A percentile compares a stretch with the other conserved stretches of the same genome.
Conservation (phyloP, 2,113 vertebrate species). For the Catharus bicknelli region DNA sequence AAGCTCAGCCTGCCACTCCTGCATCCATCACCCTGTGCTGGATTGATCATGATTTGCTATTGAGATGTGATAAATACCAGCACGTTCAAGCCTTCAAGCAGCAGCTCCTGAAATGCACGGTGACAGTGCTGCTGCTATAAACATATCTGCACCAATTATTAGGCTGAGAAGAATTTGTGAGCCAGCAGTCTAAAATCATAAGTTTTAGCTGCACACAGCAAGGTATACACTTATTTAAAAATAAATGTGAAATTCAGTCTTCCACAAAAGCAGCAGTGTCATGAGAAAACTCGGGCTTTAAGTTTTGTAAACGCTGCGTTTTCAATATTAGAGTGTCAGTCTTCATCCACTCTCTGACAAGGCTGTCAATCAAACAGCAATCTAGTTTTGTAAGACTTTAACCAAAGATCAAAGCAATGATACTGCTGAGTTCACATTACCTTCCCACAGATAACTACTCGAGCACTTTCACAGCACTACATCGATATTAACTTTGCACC, state of each 20-base stretch:
- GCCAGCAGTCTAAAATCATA: not conserved
- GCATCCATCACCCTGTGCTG: not conserved
- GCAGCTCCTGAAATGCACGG: not conserved
- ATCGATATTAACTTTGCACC: constrained; percentile 67
- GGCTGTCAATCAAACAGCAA: constrained; percentile 76
- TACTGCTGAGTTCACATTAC: constrained; percentile 79
- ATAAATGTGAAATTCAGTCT: constrained; percentile 65
- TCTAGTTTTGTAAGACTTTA: constrained; percentile 75
- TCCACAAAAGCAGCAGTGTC: constrained; percentile 74
- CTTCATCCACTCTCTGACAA: constrained; percentile 81
- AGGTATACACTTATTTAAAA: constrained; percentile 55
- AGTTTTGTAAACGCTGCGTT: constrained; percentile 74
- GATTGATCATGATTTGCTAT: not conserved
- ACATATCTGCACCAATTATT: constrained; percentile 5
- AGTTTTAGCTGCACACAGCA: constrained; percentile 24
- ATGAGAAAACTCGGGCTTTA: constrained; percentile 71
- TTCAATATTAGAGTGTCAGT: constrained; percentile 79
- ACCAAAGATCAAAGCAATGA: constrained; percentile 78
- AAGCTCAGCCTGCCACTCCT: not conserved
- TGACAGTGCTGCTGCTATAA: not conserved
- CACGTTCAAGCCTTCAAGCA: not conserved
- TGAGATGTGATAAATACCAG: constrained; percentile 34
- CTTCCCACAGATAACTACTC: constrained; percentile 68
- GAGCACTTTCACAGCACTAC: constrained; percentile 37
- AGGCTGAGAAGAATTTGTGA: not conserved